Conservation (phyloP, 2,113 vertebrate species). For the Urocolius indicus region DNA sequence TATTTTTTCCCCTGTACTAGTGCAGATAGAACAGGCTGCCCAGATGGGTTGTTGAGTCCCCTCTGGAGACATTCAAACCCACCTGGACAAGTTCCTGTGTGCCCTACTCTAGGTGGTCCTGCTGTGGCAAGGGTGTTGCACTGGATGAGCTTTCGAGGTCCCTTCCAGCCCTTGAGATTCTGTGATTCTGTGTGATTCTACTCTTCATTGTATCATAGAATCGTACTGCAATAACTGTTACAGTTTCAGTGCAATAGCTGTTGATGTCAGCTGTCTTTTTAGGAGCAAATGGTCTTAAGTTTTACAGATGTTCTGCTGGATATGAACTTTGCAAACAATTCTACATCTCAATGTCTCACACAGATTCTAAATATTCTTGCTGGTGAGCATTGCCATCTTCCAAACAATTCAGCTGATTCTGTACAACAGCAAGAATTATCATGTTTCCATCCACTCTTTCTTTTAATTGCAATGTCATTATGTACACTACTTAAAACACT, state of each 20-base stretch:
- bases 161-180: too few relatives aligned
- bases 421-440: background rate
- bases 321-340: background rate
- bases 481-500: background rate
- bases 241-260: background rate
- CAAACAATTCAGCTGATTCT: conserved; percentile 41
- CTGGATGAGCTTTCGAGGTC: too few relatives aligned
- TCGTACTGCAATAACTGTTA: background rate
- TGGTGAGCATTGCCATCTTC: background rate
- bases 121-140: too few relatives aligned
- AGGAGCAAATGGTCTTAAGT: background rate
- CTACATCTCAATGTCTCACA: background rate
- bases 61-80: too few relatives aligned
- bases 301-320: background rate
- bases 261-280: background rate
- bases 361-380: background rate
- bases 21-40: background rate
- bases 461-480: background rate
- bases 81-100: too few relatives aligned
- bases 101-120: too few relatives aligned
- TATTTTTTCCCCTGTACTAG: background rate
- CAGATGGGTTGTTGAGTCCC: too few relatives aligned
- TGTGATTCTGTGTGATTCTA: background rate
- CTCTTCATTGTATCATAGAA: background rate
- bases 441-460: background rate